Conservation (phyloP, 1,140 invertebrate species). For the Magallana angulata region DNA sequence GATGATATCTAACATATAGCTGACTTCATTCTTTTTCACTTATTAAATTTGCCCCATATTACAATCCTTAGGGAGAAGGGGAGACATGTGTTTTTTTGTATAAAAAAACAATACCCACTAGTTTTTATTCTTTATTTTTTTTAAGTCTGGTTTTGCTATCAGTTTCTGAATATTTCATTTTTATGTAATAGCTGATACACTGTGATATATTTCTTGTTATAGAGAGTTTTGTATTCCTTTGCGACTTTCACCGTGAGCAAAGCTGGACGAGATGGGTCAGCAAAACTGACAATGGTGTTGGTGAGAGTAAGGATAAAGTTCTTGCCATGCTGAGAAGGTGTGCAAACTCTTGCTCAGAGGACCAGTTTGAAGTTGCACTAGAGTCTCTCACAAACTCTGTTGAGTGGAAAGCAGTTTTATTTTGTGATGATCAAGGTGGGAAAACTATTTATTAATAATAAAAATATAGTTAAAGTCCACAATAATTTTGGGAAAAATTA, state of each 20-base stretch:
- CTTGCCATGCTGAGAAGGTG: slow-evolving; percentile 44
- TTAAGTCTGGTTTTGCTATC: not conserved
- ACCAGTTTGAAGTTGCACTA: slow-evolving; percentile 37
- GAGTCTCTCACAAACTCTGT: not conserved
- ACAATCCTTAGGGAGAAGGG: no score
- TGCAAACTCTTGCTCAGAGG: slow-evolving; percentile 31
- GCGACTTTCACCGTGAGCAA: slow-evolving; percentile 44
- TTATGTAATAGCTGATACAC: not conserved
- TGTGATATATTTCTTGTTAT: not conserved
- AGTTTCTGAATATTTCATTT: not conserved
- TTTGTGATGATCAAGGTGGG: not conserved
- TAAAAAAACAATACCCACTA: no score
- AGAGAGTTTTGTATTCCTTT: slow-evolving; percentile 37
- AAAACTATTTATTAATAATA: slow-evolving; percentile 2
- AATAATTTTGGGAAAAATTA: not conserved
- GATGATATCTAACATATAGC: no score
- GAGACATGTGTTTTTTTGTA: no score
- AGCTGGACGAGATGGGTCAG: slow-evolving; percentile 48
- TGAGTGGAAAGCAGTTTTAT: not conserved
- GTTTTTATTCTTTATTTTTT: no score
- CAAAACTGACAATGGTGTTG: slow-evolving; percentile 43
- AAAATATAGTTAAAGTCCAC: not conserved
- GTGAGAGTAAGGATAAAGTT: slow-evolving; percentile 17
- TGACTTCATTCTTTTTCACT: no score
- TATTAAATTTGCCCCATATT: no score